phyloP scores from a whole-genome alignment of 2,113 vertebrate species.

The Dicentrarchus labrax region DNA sequence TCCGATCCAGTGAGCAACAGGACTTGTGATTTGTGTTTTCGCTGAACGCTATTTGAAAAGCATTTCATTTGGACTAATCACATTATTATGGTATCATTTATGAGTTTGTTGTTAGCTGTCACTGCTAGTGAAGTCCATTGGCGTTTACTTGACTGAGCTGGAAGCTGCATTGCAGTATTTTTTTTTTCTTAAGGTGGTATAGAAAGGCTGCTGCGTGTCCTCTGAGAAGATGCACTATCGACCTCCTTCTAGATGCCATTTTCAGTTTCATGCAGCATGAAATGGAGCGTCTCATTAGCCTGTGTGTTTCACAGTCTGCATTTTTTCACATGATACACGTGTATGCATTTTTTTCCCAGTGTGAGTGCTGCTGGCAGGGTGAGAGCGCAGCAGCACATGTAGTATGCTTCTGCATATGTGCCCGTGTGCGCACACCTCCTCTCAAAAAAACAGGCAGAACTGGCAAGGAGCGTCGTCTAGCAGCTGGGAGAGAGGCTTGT shows the following conservation, averaged over 20 bases:
- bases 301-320: neutral
- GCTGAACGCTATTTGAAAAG: constrained; percentile 46
- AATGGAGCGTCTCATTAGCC: constrained; percentile 65
- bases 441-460: neutral
- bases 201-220: constrained; percentile 51
- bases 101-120: constrained; percentile 54
- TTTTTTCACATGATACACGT: neutral
- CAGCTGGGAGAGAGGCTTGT: constrained; percentile 51
- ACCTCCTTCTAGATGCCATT: constrained; percentile 69
- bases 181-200: constrained; percentile 21
- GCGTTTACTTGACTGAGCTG: constrained; percentile 43
- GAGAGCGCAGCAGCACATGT: constrained; percentile 1
- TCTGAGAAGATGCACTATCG: constrained; percentile 68
- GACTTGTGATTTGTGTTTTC: constrained; percentile 54
- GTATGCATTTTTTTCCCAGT: neutral
- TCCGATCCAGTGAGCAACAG: constrained; percentile 49
- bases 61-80: constrained; percentile 51
- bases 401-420: constrained; percentile 22
- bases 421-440: neutral
- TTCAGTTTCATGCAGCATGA: constrained; percentile 70
- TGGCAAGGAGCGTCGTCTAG: constrained; percentile 15
- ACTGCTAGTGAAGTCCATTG: constrained; percentile 51
- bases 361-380: neutral
- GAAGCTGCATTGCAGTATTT: constrained; percentile 77
- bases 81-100: constrained; percentile 44